A percentile compares a stretch with the other conserved stretches of the same genome.
Evolutionary conservation across 2,113 vertebrate species (phyloP).

Genomic region (Xiphophorus couchianus): DNA sequence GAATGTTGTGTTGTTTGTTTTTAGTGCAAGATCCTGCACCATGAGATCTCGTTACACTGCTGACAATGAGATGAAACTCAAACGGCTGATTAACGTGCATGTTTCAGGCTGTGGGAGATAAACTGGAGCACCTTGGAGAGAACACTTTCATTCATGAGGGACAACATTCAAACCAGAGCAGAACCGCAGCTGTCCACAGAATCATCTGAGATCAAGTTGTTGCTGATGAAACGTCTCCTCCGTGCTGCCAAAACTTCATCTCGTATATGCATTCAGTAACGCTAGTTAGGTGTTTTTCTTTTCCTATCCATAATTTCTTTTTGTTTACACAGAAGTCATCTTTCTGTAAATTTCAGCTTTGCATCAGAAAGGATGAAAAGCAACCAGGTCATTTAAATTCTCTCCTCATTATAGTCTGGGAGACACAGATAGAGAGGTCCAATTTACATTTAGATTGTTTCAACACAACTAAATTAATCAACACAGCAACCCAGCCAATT

Average conservation of each 20-base stretch:
- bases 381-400: conserved; percentile 82
- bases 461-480: conserved; percentile 83
- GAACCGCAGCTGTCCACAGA: too few species aligned
- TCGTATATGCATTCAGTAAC: conserved; percentile 1
- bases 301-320: conserved; percentile 62
- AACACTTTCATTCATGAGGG: too few species aligned
- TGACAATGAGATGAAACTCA: too few species aligned
- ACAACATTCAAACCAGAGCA: too few species aligned
- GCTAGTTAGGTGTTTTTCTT: not conserved
- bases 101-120: too few species aligned
- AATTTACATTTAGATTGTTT: conserved; percentile 87
- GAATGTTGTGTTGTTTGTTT: too few species aligned
- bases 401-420: conserved; percentile 80
- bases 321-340: conserved; percentile 69
- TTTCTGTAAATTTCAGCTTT: conserved; percentile 75
- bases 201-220: too few species aligned
- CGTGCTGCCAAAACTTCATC: not conserved
- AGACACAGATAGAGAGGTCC: conserved; percentile 81
- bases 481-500: conserved; percentile 58
- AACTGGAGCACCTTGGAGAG: too few species aligned
- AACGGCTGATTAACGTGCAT: too few species aligned
- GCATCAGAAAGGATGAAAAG: conserved; percentile 74
- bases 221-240: not conserved
- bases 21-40: too few species aligned
- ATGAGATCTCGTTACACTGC: too few species aligned